Evolutionary conservation across 2,113 vertebrate species (phyloP).

Genomic region (Brachyhypopomus occidentalis): DNA sequence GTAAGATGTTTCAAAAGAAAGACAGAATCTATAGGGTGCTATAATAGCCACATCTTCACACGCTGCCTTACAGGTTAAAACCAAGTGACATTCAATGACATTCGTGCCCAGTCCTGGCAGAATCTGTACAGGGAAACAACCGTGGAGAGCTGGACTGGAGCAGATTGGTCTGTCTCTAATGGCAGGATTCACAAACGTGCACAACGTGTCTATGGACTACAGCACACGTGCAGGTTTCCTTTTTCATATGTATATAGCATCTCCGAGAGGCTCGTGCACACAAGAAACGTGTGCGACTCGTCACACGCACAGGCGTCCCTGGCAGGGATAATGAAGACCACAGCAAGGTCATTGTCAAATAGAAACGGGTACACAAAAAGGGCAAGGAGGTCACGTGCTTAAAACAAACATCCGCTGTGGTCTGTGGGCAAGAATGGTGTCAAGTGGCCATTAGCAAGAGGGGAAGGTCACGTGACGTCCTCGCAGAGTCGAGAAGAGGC

Average conservation of each 20-base stretch:
- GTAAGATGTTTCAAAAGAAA: too few species aligned
- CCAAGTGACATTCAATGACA: too few species aligned
- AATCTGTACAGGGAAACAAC: not conserved
- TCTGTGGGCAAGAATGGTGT: not conserved
- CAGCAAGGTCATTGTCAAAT: constrained; percentile 16
- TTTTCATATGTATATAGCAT: not conserved
- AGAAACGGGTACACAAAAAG: not conserved
- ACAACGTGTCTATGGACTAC: not conserved
- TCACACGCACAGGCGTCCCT: not conserved
- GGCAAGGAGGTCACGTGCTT: not conserved
- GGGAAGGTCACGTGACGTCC: not conserved
- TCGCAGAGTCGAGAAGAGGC: not conserved
- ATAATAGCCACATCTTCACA: too few species aligned
- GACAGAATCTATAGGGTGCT: too few species aligned
- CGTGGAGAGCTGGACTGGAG: not conserved
- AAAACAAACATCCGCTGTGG: not conserved
- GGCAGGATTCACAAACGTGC: not conserved
- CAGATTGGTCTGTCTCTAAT: too few species aligned
- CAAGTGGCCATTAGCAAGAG: not conserved
- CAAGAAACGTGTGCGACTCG: not conserved
- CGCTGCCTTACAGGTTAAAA: too few species aligned
- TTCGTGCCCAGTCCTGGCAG: too few species aligned
- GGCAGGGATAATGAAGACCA: not conserved
- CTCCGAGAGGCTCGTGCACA: not conserved
- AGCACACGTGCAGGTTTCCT: not conserved